Conservation (phyloP, 1,140 invertebrate species). For the Zaprionus camerounensis region DNA sequence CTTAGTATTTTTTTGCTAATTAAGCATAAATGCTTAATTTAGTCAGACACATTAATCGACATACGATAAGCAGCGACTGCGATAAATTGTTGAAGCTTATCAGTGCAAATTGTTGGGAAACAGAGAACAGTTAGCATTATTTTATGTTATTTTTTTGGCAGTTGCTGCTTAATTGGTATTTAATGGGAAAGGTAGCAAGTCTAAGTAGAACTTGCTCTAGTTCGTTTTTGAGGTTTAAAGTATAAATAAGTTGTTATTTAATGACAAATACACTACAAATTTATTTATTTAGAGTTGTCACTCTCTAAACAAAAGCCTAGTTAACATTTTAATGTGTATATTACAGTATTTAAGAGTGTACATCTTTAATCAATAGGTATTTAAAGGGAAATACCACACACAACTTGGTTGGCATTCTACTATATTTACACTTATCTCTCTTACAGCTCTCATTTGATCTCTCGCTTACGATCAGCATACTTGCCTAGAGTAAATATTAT, state of each 20-base stretch:
- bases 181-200: too few species aligned
- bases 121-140: neutral
- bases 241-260: too few species aligned
- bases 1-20: neutral
- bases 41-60: neutral
- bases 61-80: neutral
- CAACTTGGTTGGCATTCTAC: neutral
- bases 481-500: slow-evolving; percentile 50
- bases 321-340: neutral
- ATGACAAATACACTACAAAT: too few species aligned
- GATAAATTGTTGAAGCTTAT: neutral
- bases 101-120: neutral
- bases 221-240: too few species aligned
- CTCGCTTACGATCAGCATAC: slow-evolving; percentile 25
- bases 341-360: neutral
- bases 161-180: too few species aligned
- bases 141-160: neutral
- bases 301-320: neutral
- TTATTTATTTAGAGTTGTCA: neutral
- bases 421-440: neutral
- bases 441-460: neutral
- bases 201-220: too few species aligned
- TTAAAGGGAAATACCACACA: neutral
- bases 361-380: neutral
- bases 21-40: neutral